These are phyloP conservation scores for Passerina amoena DNA, from an alignment of 2,113 vertebrate species.

Conservation along the genomic window DNA sequence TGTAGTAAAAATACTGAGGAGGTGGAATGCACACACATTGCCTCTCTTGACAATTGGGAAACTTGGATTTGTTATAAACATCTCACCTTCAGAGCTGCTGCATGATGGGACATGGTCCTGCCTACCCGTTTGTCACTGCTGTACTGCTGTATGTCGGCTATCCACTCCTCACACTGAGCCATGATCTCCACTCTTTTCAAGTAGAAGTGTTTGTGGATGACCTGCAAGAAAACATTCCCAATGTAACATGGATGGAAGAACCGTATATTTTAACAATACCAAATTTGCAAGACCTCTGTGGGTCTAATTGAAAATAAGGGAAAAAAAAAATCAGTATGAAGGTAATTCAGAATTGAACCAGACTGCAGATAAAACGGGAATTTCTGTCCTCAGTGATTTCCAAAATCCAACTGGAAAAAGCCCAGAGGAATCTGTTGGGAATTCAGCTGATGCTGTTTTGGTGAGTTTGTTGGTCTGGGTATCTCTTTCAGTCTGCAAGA, in stretches of 20 bases:
- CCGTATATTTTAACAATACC: background rate
- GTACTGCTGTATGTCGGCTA: slow-evolving; percentile 98
- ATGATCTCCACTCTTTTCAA: slow-evolving; percentile 96
- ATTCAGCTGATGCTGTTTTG: background rate
- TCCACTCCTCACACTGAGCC: slow-evolving; percentile 98
- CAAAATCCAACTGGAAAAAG: background rate
- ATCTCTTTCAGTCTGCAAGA: background rate
- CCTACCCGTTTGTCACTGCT: slow-evolving; percentile 98
- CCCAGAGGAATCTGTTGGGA: background rate
- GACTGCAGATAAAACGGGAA: background rate
- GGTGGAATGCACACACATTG: background rate
- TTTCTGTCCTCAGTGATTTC: background rate
- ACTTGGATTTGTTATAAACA: background rate
- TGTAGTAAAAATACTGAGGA: background rate
- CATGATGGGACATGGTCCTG: slow-evolving; percentile 98
- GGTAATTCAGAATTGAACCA: background rate
- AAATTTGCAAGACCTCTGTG: background rate
- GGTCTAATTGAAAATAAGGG: background rate
- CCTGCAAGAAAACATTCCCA: slow-evolving; percentile 71
- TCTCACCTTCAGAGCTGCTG: slow-evolving; percentile 94
- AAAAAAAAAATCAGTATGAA: background rate
- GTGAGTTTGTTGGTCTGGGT: background rate
- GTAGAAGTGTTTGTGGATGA: slow-evolving; percentile 99
- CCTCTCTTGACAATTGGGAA: background rate
- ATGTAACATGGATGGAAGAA: background rate